Base-by-base conservation (phyloP, 2,113 vertebrate genomes). In the Bombycilla garrulus region DNA sequence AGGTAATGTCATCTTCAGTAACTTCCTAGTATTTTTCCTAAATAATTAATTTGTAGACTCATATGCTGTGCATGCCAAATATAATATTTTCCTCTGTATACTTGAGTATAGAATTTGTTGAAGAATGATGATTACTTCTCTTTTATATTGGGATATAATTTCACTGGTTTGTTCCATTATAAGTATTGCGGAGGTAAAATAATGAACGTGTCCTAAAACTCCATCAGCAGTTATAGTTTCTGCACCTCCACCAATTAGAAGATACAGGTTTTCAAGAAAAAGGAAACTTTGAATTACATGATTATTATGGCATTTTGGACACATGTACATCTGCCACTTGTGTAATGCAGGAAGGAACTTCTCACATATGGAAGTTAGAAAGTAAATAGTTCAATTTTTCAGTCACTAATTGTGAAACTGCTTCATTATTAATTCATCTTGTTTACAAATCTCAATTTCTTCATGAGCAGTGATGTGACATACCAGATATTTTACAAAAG, bases 1-100 rank as follows among this genome's bases (percentile, higher is more conserved):
- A 99, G 99, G 99, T 99, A 97, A 95, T 54, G 10, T 50, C 7
- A 48, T 28, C 47, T 86, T 87, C 48, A 65, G 35, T 74, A 69
- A 76, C 65, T 87, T 92, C 54, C 33, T 76, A 53, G 12, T 76
- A 12, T 69, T 71, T 76, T 79, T 89, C 18, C 36, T 83, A 58
- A 57, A 81, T 92, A 70, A n/a, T n/a, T n/a, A n/a, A n/a, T 54
- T 84, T 40, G n/a, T 76, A 57, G 45, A 48, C 17, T 84, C 14
- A 31, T 60, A 44, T 72, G 44, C 31, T 84, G 3, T 19, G 9
- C 77, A 62, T 33, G 29, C 67, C 15, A 67, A 88, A 81, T 47
- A n/a, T 15, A 66, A 2, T 58, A 29, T 62, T 93, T 96, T 88
- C 29, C 5, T 48, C 5, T 70, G 11, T 81, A 25, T 33, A 58